Evolutionary conservation across 2,113 vertebrate genomes (phyloP).

Genomic region (Tapirus terrestris): DNA sequence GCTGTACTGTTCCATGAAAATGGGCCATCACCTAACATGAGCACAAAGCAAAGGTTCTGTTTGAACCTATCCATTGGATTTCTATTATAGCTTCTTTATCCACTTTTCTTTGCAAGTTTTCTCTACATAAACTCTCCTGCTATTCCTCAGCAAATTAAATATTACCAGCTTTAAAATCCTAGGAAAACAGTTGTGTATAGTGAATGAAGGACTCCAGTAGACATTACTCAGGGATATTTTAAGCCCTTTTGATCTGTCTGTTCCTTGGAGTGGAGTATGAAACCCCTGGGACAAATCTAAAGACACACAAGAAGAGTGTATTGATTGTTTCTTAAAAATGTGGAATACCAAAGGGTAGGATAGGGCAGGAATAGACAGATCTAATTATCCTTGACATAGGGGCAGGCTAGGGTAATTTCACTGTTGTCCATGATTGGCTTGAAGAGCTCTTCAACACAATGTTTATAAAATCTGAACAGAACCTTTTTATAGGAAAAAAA

Average conservation of each 20-base stretch:
- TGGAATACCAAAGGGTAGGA: not conserved
- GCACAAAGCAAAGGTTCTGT: not conserved
- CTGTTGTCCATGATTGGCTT: not conserved
- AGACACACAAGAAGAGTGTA: not conserved
- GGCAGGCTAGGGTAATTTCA: not conserved
- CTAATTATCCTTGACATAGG: not conserved
- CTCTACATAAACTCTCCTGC: not conserved
- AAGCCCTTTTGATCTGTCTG: not conserved
- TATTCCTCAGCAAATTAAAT: not conserved
- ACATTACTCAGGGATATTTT: not conserved
- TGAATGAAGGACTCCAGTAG: not conserved
- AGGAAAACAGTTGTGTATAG: not conserved
- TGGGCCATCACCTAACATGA: not conserved
- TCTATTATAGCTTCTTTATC: not conserved
- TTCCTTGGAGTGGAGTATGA: not conserved
- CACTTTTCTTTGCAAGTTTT: not conserved
- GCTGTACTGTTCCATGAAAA: not conserved
- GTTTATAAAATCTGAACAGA: not conserved
- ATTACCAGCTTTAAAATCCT: not conserved
- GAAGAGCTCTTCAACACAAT: not conserved
- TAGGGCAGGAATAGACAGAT: not conserved
- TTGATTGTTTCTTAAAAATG: not conserved
- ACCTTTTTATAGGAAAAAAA: not conserved
- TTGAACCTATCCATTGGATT: not conserved
- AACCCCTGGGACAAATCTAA: not conserved